Percentiles rank a stretch among this genome's conserved stretches.
These are phyloP conservation scores for Temnothorax longispinosus DNA, from an alignment of 1,140 invertebrate genomes.

Conservation along the genomic window DNA sequence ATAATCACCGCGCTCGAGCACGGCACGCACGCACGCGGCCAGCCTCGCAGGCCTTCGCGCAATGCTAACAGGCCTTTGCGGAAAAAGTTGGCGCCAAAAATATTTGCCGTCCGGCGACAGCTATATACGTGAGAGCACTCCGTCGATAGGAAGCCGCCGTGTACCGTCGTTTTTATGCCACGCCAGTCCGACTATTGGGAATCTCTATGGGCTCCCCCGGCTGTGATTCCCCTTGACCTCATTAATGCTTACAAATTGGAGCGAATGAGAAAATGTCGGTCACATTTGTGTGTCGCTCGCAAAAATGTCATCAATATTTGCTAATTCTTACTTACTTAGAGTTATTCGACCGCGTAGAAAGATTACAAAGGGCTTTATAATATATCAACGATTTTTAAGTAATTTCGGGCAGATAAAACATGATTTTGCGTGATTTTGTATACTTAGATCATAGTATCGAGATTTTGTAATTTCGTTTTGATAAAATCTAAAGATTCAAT, in stretches of 20 bases:
- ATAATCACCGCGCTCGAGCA: slow-evolving; percentile 69
- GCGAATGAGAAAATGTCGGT: not conserved
- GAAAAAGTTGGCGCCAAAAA: slow-evolving; percentile 81
- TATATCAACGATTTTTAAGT: not conserved
- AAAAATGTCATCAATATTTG: not conserved
- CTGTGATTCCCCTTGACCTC: slow-evolving; percentile 21
- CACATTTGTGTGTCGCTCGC: not conserved
- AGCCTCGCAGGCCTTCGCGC: slow-evolving; percentile 68
- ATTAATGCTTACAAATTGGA: slow-evolving; percentile 29
- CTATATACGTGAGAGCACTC: slow-evolving; percentile 68
- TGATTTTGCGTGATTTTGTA: too few species aligned
- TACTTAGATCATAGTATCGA: not conserved
- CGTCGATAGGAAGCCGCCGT: slow-evolving; percentile 51
- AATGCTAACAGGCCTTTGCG: slow-evolving; percentile 76
- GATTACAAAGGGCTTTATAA: not conserved
- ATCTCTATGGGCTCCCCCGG: slow-evolving; percentile 3
- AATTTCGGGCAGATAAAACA: not conserved
- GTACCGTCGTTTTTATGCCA: slow-evolving; percentile 38
- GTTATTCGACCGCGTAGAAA: not conserved
- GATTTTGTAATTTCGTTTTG: not conserved
- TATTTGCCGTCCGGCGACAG: slow-evolving; percentile 77
- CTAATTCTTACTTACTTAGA: not conserved
- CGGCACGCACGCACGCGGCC: slow-evolving; percentile 68
- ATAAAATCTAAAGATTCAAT: slow-evolving; percentile 7
- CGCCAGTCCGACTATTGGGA: slow-evolving; percentile 19